phyloP scores from a whole-genome alignment of 2,888 invertebrate species.

The Caenorhabditis sp. region DNA sequence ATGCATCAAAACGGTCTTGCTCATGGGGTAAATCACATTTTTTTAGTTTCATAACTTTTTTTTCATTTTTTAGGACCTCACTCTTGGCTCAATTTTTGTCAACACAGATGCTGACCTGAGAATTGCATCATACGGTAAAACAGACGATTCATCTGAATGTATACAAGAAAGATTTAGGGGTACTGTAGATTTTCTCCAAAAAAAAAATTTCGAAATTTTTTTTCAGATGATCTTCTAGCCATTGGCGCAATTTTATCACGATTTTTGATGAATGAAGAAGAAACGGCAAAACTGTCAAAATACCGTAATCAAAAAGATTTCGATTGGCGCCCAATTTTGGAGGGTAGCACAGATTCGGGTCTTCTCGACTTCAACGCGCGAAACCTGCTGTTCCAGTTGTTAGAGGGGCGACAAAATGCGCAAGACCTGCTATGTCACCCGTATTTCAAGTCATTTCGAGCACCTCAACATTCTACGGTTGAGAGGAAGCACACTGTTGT shows the following conservation, averaged over 20 bases:
- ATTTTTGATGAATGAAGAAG: constrained; percentile 42
- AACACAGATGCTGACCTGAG: constrained; percentile 41
- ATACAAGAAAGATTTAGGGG: constrained; percentile 29
- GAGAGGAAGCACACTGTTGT: constrained; percentile 37
- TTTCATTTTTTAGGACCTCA: constrained; percentile 12
- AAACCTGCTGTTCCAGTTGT: constrained; percentile 29
- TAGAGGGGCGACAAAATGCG: constrained; percentile 35
- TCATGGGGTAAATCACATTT: constrained; percentile 12
- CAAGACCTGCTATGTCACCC: constrained; percentile 32
- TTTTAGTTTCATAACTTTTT: too few relatives aligned
- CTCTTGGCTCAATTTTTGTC: constrained; percentile 32
- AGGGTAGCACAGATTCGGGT: constrained; percentile 39
- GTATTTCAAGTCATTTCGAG: constrained; percentile 39
- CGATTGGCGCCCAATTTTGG: constrained; percentile 34
- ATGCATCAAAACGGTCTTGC: constrained; percentile 40
- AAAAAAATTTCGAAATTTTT: neutral
- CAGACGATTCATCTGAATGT: constrained; percentile 35
- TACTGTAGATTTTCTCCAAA: constrained; percentile 2
- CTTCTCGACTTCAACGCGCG: constrained; percentile 37
- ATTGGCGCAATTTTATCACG: constrained; percentile 40
- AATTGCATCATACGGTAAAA: constrained; percentile 34
- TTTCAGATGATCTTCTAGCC: constrained; percentile 40
- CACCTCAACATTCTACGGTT: constrained; percentile 34
- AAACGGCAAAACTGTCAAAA: constrained; percentile 39
- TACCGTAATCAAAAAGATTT: constrained; percentile 38